Evolutionary conservation across 1,140 invertebrate genomes (phyloP).

Genomic region (Lordiphosa clarofinis): DNA sequence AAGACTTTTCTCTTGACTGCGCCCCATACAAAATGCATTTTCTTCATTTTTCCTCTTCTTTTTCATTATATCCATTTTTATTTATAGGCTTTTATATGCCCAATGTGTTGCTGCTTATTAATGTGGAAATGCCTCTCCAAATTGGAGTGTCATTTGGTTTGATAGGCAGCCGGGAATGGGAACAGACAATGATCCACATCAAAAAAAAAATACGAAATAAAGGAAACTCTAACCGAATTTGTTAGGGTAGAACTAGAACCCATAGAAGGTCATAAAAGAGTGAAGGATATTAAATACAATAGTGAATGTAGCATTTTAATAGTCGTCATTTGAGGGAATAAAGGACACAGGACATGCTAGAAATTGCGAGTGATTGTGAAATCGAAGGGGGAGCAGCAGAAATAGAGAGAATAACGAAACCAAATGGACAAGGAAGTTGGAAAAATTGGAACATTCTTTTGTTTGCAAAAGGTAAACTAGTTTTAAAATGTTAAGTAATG

Average conservation of each 20-base stretch:
- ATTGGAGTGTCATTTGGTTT: conserved; percentile 72
- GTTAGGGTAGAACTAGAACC: conserved; percentile 27
- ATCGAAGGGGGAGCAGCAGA: no score
- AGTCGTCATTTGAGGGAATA: conserved; percentile 31
- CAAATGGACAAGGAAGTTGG: no score
- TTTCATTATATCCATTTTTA: conserved; percentile 58
- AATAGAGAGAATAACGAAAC: no score
- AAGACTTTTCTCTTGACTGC: conserved; percentile 59
- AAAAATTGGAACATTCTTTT: no score
- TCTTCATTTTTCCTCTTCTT: conserved; percentile 24
- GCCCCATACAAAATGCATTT: conserved; percentile 42
- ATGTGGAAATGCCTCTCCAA: conserved; percentile 76
- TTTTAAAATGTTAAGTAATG: no score
- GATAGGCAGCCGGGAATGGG: conserved; percentile 18
- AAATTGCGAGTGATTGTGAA: conserved; percentile 29
- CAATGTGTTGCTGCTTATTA: conserved; percentile 68
- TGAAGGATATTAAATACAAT: no score
- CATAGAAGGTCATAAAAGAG: conserved; percentile 34
- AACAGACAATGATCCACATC: conserved; percentile 32
- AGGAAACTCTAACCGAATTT: conserved; percentile 36
- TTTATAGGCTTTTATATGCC: conserved; percentile 53
- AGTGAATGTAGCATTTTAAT: conserved; percentile 35
- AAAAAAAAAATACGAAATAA: conserved; percentile 8
- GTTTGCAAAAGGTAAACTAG: no score
- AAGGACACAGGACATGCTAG: conserved; percentile 24